Base-by-base conservation (phyloP, 1,140 invertebrate species). In the Papilio dardanus region DNA sequence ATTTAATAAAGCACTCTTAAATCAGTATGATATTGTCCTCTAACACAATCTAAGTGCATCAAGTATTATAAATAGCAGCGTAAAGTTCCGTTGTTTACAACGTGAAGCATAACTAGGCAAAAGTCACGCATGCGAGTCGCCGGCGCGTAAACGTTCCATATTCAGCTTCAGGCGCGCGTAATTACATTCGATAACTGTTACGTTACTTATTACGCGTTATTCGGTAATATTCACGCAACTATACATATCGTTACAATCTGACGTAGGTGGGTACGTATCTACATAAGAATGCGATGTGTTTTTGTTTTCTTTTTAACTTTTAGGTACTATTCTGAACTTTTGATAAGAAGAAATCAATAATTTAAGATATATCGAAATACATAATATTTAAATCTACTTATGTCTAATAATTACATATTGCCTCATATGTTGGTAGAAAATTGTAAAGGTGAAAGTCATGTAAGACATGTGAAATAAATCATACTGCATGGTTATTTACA, bases 71-170 rank as follows among this genome's bases (percentile, higher is more conserved):
- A 54, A 58, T 14, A 58, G 54, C 8, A 58, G 1, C 12, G 8
- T 28, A 4, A 28, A 24, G 54, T 28, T 58, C 54, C 54, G 21
- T 24, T 58, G 54, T 58, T 58, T 28, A 58, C 24, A 58, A 1
- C 21, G 54, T 28, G 54, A 30, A 58, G 21, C 54, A 58, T 58
- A 58, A 28, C 54, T 28, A 58, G 21, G 2, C 10, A 30, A 68
- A 75, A 74, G 65, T 37, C 68, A 83, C 77, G 81, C 81, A 88
- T 84, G 84, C 84, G 89, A 90, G 88, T 92, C 79, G 78, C 79
- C 89, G 77, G 84, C 89, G 92, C 92, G 86, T 92, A 87, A 93
- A 88, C 90, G 88, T 91, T 92, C 89, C 89, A 91, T 90, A 85
- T 92, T 92, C 87, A 88, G 87, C 90, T 92, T 92, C 91, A 92